These are phyloP conservation scores for Acipenser ruthenus DNA, from an alignment of 2,797 vertebrate species.

Conservation along the genomic window DNA sequence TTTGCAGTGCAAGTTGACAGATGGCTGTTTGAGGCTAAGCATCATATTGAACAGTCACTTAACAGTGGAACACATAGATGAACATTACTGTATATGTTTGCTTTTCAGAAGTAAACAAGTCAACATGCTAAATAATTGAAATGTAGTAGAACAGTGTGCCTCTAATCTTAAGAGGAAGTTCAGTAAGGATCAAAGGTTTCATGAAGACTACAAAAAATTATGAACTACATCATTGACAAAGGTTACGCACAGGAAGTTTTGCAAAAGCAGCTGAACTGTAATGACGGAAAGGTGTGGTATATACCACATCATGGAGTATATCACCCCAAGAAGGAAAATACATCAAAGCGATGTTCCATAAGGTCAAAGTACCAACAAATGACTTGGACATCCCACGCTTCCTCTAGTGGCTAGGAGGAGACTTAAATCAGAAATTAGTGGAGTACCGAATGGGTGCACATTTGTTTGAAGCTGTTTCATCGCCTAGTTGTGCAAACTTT, in stretches of 20 bases:
- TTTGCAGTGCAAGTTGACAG: too few relatives aligned
- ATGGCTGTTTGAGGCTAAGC: too few relatives aligned
- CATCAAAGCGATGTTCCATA: conserved; percentile 15
- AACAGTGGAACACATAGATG: conserved; percentile 4
- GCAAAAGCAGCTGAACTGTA: neutral
- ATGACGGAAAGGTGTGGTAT: conserved; percentile 13
- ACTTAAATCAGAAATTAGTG: neutral
- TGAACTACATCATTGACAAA: conserved; percentile 8
- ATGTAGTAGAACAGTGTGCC: conserved; percentile 22
- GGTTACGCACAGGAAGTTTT: conserved; percentile 13
- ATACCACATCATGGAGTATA: conserved; percentile 17
- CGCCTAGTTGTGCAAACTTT: conserved; percentile 16
- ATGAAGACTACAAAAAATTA: conserved; percentile 21
- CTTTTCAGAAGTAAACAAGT: conserved; percentile 32
- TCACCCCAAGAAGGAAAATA: conserved; percentile 19
- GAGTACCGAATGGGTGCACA: conserved; percentile 18
- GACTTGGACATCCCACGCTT: conserved; percentile 16
- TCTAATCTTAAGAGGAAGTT: conserved; percentile 14
- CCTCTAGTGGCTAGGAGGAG: conserved; percentile 21
- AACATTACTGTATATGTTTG: conserved; percentile 20
- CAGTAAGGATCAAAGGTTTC: conserved; percentile 13
- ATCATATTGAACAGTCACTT: too few relatives aligned
- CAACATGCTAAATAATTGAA: conserved; percentile 52
- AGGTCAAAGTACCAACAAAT: conserved; percentile 7
- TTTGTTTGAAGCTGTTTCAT: conserved; percentile 16